A percentile compares a stretch with the other conserved stretches of the same genome.
Conservation (phyloP, 2,888 invertebrate species). For the Rhingia rostrata region DNA sequence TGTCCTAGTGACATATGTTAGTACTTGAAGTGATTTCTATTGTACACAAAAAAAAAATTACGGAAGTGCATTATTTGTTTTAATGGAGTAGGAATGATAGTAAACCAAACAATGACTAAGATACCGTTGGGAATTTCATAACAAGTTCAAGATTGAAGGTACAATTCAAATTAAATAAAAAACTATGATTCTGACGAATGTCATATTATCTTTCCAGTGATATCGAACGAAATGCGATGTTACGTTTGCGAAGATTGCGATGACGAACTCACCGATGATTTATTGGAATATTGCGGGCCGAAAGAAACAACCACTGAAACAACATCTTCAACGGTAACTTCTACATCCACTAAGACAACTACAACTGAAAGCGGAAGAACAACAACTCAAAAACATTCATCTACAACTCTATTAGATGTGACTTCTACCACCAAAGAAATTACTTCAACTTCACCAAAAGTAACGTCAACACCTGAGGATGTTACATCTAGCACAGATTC, state of each 20-base stretch:
- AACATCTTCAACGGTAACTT: not conserved
- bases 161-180: not conserved
- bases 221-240: conserved; percentile 26
- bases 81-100: too few relatives aligned
- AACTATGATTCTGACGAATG: not conserved
- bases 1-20: too few relatives aligned
- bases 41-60: not conserved
- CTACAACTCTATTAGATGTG: not conserved
- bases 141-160: not conserved
- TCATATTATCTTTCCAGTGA: conserved; percentile 11
- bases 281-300: conserved; percentile 23
- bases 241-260: conserved; percentile 47
- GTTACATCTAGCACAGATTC: not conserved
- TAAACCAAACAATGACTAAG: too few relatives aligned
- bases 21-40: too few relatives aligned
- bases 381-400: not conserved
- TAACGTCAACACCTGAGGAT: not conserved
- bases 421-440: not conserved
- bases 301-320: conserved; percentile 8
- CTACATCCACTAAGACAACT: not conserved
- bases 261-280: not conserved
- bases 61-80: too few relatives aligned
- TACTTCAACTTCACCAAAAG: not conserved
- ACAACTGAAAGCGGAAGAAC: not conserved
- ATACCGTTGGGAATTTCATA: too few relatives aligned